Conservation (phyloP, 2,888 invertebrate genomes). For the Petrolisthes manimaculis region DNA sequence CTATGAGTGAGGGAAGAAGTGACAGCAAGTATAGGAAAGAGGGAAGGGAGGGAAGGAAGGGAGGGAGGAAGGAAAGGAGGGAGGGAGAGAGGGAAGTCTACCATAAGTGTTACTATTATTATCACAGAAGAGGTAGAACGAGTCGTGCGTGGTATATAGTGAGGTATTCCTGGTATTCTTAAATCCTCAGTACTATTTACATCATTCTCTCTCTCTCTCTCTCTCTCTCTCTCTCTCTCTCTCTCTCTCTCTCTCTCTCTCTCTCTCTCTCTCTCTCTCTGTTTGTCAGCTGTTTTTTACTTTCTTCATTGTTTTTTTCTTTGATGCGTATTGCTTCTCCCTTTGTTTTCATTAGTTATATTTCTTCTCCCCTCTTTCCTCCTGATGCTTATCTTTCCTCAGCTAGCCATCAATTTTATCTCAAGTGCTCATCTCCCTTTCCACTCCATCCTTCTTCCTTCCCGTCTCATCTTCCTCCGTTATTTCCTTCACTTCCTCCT, state of each 20-base stretch:
- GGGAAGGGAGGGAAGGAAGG: not conserved
- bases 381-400: too few species aligned
- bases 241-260: not conserved
- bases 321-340: too few species aligned
- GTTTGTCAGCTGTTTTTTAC: too few species aligned
- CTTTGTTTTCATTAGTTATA: too few species aligned
- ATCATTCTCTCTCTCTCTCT: not conserved
- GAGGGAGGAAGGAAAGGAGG: not conserved
- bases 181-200: not conserved
- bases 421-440: not conserved
- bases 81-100: too few species aligned
- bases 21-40: not conserved
- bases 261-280: not conserved
- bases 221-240: not conserved
- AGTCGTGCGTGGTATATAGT: not conserved
- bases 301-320: too few species aligned
- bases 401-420: too few species aligned
- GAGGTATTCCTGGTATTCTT: not conserved
- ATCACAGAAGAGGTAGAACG: not conserved
- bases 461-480: not conserved
- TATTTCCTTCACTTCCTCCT: not conserved
- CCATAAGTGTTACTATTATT: not conserved
- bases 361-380: too few species aligned
- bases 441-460: not conserved
- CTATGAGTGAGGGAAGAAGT: not conserved